Evolutionary conservation across 2,113 vertebrate genomes (phyloP).

Genomic region (Trichechus manatus): DNA sequence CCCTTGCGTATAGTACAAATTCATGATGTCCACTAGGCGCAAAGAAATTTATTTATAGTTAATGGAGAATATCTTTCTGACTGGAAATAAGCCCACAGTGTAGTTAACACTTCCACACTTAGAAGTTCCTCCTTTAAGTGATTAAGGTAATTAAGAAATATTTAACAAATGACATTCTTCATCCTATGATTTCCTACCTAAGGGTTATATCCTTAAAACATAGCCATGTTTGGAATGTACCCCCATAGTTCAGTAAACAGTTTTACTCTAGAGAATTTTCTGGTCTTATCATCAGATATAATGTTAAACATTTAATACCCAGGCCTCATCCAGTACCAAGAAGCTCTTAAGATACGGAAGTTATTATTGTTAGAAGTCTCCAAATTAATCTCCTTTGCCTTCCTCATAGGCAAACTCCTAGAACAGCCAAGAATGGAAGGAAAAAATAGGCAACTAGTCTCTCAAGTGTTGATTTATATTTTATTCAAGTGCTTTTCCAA

Average conservation of each 20-base stretch:
- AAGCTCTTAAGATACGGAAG: not conserved
- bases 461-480: constrained; percentile 6
- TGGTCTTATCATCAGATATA: not conserved
- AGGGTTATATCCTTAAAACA: not conserved
- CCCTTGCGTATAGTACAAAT: constrained; percentile 38
- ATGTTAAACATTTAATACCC: not conserved
- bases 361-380: not conserved
- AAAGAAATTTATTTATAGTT: constrained; percentile 24
- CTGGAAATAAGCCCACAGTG: constrained; percentile 77
- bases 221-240: not conserved
- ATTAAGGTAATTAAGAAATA: constrained; percentile 82
- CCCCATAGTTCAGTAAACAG: not conserved
- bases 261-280: not conserved
- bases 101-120: constrained; percentile 79
- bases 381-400: not conserved
- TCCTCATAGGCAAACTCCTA: not conserved
- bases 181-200: constrained; percentile 2
- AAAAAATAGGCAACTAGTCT: constrained; percentile 17
- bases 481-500: constrained; percentile 57
- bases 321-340: not conserved
- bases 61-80: constrained; percentile 75
- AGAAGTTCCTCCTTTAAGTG: constrained; percentile 83
- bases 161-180: constrained; percentile 68
- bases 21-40: constrained; percentile 28
- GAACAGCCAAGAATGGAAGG: not conserved